Percentiles rank a stretch among this genome's conserved stretches.
Conservation (phyloP, 1,140 invertebrate species). For the Drosophila saltans region DNA sequence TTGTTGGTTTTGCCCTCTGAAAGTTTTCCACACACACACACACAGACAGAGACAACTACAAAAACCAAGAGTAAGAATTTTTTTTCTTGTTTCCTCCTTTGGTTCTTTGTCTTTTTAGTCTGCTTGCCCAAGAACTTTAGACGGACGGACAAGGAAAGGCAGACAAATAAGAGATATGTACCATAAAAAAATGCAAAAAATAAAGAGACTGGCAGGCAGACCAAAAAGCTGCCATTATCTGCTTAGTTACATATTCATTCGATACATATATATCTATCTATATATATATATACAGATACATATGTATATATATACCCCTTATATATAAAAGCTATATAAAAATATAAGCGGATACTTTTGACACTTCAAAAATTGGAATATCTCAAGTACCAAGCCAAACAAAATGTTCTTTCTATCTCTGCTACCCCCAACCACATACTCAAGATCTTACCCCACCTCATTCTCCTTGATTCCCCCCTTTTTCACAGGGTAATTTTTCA, state of each 20-base stretch:
- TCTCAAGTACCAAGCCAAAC: constrained; percentile 51
- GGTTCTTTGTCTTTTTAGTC: constrained; percentile 46
- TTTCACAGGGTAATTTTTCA: constrained; percentile 64
- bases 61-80: constrained; percentile 22
- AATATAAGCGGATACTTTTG: constrained; percentile 73
- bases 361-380: constrained; percentile 79
- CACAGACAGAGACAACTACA: not conserved
- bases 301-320: constrained; percentile 29
- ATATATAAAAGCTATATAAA: constrained; percentile 43
- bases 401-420: constrained; percentile 39
- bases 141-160: constrained; percentile 20
- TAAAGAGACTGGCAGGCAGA: not conserved
- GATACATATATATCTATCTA: constrained; percentile 4
- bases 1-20: constrained; percentile 26
- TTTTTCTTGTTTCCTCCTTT: constrained; percentile 31
- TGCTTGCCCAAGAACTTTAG: constrained; percentile 42
- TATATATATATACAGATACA: constrained; percentile 38
- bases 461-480: not conserved
- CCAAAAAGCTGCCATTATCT: constrained; percentile 64
- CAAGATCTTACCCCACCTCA: not conserved
- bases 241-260: constrained; percentile 71
- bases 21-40: constrained; percentile 52
- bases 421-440: not conserved
- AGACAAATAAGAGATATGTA: constrained; percentile 38
- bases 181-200: not conserved